A percentile compares a stretch with the other conserved stretches of the same genome.
phyloP scores from a whole-genome alignment of 2,888 invertebrate species.

The Plagodis dolabraria region DNA sequence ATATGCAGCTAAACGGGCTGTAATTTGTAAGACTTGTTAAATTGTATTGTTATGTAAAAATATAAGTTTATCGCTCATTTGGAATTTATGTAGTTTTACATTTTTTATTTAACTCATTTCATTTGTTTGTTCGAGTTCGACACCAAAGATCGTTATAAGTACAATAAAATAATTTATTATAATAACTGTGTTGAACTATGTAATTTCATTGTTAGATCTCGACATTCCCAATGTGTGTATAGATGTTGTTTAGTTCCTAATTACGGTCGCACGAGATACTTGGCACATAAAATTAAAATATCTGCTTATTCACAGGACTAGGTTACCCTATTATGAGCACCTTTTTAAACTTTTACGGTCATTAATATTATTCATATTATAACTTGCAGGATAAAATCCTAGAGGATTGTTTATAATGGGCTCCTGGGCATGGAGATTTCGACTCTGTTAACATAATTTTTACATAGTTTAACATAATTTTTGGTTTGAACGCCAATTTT shows the following conservation, averaged over 20 bases:
- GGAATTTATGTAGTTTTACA: constrained; percentile 37
- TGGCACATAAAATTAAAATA: constrained; percentile 1
- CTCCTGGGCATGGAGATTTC: too few relatives aligned
- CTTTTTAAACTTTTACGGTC: too few relatives aligned
- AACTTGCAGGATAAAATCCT: too few relatives aligned
- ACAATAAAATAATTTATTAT: constrained; percentile 49
- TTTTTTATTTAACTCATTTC: constrained; percentile 48
- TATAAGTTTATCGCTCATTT: constrained; percentile 40
- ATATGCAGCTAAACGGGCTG: constrained; percentile 60
- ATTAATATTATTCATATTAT: too few relatives aligned
- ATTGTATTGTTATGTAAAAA: constrained; percentile 43
- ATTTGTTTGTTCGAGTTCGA: constrained; percentile 48
- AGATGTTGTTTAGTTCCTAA: constrained; percentile 52
- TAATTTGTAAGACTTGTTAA: constrained; percentile 71
- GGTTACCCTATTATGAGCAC: too few relatives aligned
- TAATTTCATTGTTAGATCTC: constrained; percentile 65
- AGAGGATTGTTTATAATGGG: too few relatives aligned
- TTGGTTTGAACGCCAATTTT: too few relatives aligned
- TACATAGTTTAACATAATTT: too few relatives aligned
- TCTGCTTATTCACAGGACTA: too few relatives aligned
- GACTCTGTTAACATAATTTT: too few relatives aligned
- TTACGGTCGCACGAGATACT: constrained; percentile 3
- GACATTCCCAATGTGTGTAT: constrained; percentile 73
- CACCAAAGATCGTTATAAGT: constrained; percentile 77
- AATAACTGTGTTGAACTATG: constrained; percentile 60